These are phyloP conservation scores for Trogon melanurus DNA, from an alignment of 2,113 vertebrate species.

Conservation along the genomic window DNA sequence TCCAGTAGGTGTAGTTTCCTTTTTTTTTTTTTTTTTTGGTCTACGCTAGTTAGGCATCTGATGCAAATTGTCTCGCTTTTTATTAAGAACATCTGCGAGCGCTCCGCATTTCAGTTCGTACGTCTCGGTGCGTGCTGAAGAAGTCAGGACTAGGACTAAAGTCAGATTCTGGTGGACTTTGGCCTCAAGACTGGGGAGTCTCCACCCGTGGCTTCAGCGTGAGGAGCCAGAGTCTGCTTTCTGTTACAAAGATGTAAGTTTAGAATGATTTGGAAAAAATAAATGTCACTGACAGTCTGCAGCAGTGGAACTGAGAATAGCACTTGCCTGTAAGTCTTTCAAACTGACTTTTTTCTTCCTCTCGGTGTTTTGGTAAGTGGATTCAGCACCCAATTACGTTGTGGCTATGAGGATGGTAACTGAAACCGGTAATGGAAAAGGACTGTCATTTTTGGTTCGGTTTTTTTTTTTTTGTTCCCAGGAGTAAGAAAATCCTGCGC, in stretches of 20 bases:
- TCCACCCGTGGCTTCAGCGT: background rate
- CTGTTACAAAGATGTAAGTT: background rate
- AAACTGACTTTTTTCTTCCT: slow-evolving; percentile 23
- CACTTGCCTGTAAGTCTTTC: background rate
- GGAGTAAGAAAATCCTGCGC: slow-evolving; percentile 14
- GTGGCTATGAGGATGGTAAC: slow-evolving; percentile 20
- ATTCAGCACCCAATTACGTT: slow-evolving; percentile 9
- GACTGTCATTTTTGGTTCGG: background rate
- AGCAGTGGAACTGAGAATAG: background rate
- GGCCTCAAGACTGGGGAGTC: background rate
- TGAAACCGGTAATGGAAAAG: slow-evolving; percentile 45
- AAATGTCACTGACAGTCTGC: background rate
- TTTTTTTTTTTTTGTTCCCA: background rate
- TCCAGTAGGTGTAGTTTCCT: background rate
- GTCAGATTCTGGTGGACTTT: background rate
- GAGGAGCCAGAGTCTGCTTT: background rate
- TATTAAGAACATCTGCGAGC: background rate
- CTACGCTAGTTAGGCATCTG: background rate
- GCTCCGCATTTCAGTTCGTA: background rate
- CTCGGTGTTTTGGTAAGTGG: background rate
- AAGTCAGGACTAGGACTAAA: background rate
- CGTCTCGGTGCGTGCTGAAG: background rate
- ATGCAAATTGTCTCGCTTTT: background rate
- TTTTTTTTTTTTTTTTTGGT: background rate
- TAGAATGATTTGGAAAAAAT: background rate